Conservation (phyloP, 2,888 invertebrate genomes). For the Atrina japonica region DNA sequence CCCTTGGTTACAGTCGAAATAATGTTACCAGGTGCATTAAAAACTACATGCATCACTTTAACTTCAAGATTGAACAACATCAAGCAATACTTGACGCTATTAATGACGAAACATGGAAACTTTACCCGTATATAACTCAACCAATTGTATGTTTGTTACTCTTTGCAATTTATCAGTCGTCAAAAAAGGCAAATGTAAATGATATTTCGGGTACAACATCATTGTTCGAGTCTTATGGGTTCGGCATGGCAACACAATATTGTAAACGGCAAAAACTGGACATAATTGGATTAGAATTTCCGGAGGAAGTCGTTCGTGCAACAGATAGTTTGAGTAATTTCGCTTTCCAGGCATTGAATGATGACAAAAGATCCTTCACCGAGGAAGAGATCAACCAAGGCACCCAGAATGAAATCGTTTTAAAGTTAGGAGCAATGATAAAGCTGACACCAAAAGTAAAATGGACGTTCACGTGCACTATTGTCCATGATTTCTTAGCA, state of each 20-base stretch:
- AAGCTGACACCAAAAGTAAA: slow-evolving; percentile 46
- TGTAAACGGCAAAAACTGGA: slow-evolving; percentile 60
- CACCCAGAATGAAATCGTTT: slow-evolving; percentile 49
- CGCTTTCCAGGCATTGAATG: slow-evolving; percentile 54
- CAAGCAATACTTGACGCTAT: slow-evolving; percentile 56
- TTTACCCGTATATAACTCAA: slow-evolving; percentile 47
- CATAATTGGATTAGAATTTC: slow-evolving; percentile 58
- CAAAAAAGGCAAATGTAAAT: slow-evolving; percentile 47
- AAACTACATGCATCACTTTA: slow-evolving; percentile 55
- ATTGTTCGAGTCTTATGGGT: slow-evolving; percentile 61
- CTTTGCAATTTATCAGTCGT: slow-evolving; percentile 54
- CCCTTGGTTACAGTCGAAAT: slow-evolving; percentile 54
- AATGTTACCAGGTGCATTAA: slow-evolving; percentile 58
- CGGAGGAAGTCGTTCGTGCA: slow-evolving; percentile 56
- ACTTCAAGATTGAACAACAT: slow-evolving; percentile 57
- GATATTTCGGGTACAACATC: slow-evolving; percentile 58
- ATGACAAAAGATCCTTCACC: slow-evolving; percentile 44
- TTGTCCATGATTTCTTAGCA: slow-evolving; percentile 69
- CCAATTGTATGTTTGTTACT: slow-evolving; percentile 57
- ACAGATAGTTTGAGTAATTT: slow-evolving; percentile 57
- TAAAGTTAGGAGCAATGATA: slow-evolving; percentile 58
- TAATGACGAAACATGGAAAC: slow-evolving; percentile 48
- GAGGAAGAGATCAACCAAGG: slow-evolving; percentile 53
- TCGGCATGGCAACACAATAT: slow-evolving; percentile 62
- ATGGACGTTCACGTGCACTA: slow-evolving; percentile 58